Evolutionary conservation across 2,888 invertebrate species (phyloP).

Genomic region (Plemyria rubiginata): DNA sequence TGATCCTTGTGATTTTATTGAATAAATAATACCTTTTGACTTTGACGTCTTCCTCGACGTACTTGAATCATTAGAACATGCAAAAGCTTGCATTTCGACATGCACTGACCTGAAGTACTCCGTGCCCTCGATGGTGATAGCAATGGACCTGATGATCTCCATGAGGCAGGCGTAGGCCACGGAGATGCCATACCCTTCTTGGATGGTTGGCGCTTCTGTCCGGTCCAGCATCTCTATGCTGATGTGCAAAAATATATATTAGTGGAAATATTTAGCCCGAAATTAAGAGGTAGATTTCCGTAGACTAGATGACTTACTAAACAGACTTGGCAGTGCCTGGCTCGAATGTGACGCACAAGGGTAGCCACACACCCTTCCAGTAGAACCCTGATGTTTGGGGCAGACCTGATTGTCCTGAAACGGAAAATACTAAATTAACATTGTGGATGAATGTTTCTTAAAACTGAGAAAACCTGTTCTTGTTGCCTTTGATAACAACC

Average conservation of each 20-base stretch:
- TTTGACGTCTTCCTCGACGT: too few species aligned
- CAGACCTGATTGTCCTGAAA: conserved; percentile 88
- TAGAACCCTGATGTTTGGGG: conserved; percentile 96
- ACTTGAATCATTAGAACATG: too few species aligned
- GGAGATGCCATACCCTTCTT: conserved; percentile 99
- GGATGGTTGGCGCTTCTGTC: conserved; percentile 95
- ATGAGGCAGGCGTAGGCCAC: conserved; percentile 97
- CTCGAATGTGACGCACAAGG: conserved; percentile 93
- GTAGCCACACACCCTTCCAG: conserved; percentile 96
- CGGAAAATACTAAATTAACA: not conserved
- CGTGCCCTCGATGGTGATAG: conserved; percentile 88
- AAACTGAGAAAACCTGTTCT: too few species aligned
- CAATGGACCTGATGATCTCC: conserved; percentile 95
- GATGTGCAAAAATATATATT: not conserved
- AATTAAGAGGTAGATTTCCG: too few species aligned
- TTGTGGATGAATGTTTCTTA: too few species aligned
- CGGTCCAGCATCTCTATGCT: conserved; percentile 98
- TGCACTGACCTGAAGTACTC: conserved; percentile 73
- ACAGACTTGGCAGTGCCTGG: conserved; percentile 94
- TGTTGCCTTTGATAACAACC: too few species aligned
- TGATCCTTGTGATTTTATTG: too few species aligned
- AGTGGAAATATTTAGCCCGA: too few species aligned
- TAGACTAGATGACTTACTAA: conserved; percentile 87
- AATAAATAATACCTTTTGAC: too few species aligned
- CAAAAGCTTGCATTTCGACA: not conserved